phyloP scores from a whole-genome alignment of 2,888 invertebrate species.

The Tipula unca region DNA sequence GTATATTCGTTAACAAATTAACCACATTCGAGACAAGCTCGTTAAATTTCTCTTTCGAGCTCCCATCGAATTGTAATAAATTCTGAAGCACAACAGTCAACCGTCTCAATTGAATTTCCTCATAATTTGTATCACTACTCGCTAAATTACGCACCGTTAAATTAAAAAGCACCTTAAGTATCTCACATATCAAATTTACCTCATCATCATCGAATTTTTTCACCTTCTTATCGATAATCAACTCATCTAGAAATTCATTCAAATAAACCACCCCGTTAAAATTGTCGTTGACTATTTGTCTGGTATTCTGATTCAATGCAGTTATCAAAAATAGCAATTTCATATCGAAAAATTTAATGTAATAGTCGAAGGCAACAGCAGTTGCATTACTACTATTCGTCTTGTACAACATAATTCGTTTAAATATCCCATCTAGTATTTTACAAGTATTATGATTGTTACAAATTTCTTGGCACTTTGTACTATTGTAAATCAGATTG shows the following conservation, averaged over 20 bases:
- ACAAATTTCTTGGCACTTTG: conserved; percentile 51
- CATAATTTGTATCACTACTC: conserved; percentile 42
- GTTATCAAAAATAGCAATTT: conserved; percentile 82
- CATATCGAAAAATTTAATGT: conserved; percentile 78
- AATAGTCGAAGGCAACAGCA: conserved; percentile 43
- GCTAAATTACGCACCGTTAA: conserved; percentile 49
- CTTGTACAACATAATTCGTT: conserved; percentile 56
- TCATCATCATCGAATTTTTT: conserved; percentile 42
- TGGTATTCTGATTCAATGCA: conserved; percentile 64
- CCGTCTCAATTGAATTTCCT: conserved; percentile 61
- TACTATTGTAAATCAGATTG: conserved; percentile 76
- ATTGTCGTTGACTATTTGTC: conserved; percentile 55
- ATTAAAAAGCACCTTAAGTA: conserved; percentile 72
- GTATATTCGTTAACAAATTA: conserved; percentile 76
- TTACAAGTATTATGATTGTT: conserved; percentile 48
- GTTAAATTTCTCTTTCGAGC: conserved; percentile 51
- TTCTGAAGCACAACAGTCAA: conserved; percentile 64
- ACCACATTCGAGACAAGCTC: conserved; percentile 70
- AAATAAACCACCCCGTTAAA: conserved; percentile 61
- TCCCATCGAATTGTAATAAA: conserved; percentile 53
- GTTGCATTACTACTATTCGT: not conserved
- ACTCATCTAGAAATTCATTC: conserved; percentile 56
- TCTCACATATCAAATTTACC: conserved; percentile 57
- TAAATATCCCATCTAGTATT: conserved; percentile 57
- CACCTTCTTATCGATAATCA: conserved; percentile 44